Evolutionary conservation across 2,113 vertebrate species (phyloP).

Genomic region (Hippocampus comes): DNA sequence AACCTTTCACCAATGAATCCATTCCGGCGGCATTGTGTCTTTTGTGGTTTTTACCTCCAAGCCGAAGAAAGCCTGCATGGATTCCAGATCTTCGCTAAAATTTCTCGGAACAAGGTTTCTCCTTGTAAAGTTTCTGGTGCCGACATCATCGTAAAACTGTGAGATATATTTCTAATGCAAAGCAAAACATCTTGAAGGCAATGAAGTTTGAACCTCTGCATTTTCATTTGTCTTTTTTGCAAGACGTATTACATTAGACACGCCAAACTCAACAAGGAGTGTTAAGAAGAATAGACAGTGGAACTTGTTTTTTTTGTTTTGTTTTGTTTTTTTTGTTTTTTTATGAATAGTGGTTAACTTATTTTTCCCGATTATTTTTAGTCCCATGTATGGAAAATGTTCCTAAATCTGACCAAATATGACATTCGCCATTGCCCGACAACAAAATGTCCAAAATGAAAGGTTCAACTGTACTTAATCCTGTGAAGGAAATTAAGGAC

Average conservation of each 20-base stretch:
- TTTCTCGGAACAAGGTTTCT: slow-evolving; percentile 5
- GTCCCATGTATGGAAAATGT: too few species aligned
- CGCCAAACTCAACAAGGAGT: neutral
- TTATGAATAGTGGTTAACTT: too few species aligned
- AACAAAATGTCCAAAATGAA: neutral
- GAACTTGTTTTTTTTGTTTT: neutral
- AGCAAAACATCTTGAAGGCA: neutral
- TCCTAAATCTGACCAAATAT: too few species aligned
- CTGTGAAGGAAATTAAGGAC: neutral
- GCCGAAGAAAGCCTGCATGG: slow-evolving; percentile 73
- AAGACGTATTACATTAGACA: neutral
- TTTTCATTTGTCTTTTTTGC: neutral
- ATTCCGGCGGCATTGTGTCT: neutral
- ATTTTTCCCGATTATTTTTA: too few species aligned
- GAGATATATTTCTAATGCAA: slow-evolving; percentile 52
- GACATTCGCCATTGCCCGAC: too few species aligned
- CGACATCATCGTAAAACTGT: slow-evolving; percentile 46
- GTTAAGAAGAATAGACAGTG: neutral
- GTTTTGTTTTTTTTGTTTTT: too few species aligned
- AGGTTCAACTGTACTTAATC: neutral
- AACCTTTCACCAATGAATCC: neutral
- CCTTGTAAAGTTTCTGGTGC: slow-evolving; percentile 1
- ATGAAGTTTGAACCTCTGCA: too few species aligned
- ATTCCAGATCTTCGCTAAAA: slow-evolving; percentile 54
- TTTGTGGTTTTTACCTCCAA: slow-evolving; percentile 44